These are phyloP conservation scores for Enoplosus armatus DNA, from an alignment of 2,797 vertebrate genomes.

Conservation along the genomic window DNA sequence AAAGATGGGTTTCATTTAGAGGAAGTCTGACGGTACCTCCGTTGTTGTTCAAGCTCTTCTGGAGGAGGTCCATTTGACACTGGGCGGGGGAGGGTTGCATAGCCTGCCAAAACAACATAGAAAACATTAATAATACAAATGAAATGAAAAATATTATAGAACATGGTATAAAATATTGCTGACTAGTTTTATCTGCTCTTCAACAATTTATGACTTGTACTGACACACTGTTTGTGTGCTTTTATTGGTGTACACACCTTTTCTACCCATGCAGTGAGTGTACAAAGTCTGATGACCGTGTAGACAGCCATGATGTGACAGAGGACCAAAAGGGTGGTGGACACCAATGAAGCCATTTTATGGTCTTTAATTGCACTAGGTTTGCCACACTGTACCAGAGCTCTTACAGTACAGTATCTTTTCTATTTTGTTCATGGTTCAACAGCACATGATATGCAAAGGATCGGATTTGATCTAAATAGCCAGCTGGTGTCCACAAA, in stretches of 20 bases:
- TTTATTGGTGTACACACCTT: slow-evolving; percentile 19
- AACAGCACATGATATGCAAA: not conserved
- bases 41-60: slow-evolving; percentile 91
- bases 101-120: slow-evolving; percentile 73
- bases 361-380: not conserved
- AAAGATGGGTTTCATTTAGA: not conserved
- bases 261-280: not conserved
- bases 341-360: slow-evolving; percentile 3
- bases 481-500: not conserved
- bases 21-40: slow-evolving; percentile 82
- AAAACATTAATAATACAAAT: slow-evolving; percentile 3
- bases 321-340: not conserved
- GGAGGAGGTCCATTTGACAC: slow-evolving; percentile 89
- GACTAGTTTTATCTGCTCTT: slow-evolving; percentile 15
- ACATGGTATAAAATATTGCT: not conserved
- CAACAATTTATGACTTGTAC: slow-evolving; percentile 3
- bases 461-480: not conserved
- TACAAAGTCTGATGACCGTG: slow-evolving; percentile 20
- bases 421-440: not conserved
- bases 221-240: not conserved
- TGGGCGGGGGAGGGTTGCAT: slow-evolving; percentile 81
- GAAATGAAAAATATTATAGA: not conserved
- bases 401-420: not conserved
- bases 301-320: not conserved
- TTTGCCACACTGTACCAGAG: not conserved